Base-by-base conservation (phyloP, 2,113 vertebrate genomes). In the Phoxinus phoxinus region DNA sequence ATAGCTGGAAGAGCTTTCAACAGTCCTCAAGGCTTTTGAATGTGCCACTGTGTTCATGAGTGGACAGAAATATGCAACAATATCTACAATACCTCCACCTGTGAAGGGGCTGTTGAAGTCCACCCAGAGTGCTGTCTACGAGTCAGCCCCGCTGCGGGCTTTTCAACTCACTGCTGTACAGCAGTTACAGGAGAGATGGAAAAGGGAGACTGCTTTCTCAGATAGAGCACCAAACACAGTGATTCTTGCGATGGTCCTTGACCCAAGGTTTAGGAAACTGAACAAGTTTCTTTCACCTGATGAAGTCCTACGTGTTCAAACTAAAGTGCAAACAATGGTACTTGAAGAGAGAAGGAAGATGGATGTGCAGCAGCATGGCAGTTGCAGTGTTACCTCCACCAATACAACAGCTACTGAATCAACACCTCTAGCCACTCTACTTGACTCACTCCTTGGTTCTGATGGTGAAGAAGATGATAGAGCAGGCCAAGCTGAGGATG, bases 71-170 rank as follows among this genome's bases (percentile, higher is more conserved):
- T 86, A 87, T 37, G 56, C 27, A 35, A 82, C 85, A 83, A 83
- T 87, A 11, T 87, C 86, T 73, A 25, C 61, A 61, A 46, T 89
- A 76, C 74, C 83, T 79, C 72, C 78, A 83, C 41, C 87, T 82
- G 85, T 85, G 25, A 85, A 85, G 74, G 78, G 87, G 63, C 78
- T 88, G 11, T 74, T 86, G 80, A 88, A 88, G 78, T 90, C 83
- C 46, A 73, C 85, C 51, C 41, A 87, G 41, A 59, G 12, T 69
- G 11, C 67, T 56, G 37, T 15, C 58, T 87, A 75, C 25, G 80
- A 87, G 41, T 84, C 69, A 76, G 67, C 30, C 25, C 17, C 58
- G 12, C 13, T 87, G 65, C 23, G 23, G 65, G 79, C 74, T 59
- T 88, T 86, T 61, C 76, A 84, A 84, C 6, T 27, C n/a, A n/a